Conservation (phyloP, 2,888 invertebrate genomes). For the Falcaria lacertinaria region DNA sequence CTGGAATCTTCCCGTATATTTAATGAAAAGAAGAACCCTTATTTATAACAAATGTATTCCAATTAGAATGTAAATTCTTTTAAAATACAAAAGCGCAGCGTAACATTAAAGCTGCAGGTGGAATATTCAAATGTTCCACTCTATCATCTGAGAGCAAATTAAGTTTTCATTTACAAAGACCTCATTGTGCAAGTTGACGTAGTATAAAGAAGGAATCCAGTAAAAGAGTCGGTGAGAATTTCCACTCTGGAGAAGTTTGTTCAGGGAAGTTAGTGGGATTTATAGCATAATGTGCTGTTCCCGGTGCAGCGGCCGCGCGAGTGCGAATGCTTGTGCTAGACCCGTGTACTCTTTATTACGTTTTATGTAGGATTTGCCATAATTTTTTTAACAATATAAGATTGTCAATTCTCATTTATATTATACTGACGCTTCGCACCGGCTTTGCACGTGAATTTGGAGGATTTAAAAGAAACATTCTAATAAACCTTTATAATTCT, state of each 20-base stretch:
- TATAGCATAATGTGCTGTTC: conserved; percentile 27
- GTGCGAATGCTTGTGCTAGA: conserved; percentile 2
- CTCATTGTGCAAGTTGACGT: conserved; percentile 7
- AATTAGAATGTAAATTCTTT: no score
- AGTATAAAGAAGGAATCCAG: conserved; percentile 9
- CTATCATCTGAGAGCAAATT: conserved; percentile 13
- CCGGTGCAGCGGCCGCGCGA: conserved; percentile 12
- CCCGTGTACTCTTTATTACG: no score
- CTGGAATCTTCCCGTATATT: no score
- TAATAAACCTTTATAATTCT: no score
- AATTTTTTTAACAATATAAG: no score
- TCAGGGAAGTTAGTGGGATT: conserved; percentile 25
- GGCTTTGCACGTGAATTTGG: no score
- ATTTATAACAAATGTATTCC: no score
- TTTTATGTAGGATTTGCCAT: no score
- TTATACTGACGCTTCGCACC: no score
- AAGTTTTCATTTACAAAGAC: conserved; percentile 25
- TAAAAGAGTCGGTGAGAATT: conserved; percentile 22
- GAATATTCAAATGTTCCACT: conserved; percentile 3
- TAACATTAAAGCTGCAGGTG: not conserved
- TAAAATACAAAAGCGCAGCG: not conserved
- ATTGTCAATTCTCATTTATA: no score
- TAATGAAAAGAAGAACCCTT: no score
- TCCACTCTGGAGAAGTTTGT: conserved; percentile 18
- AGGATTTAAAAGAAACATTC: no score